Evolutionary conservation across 1,140 invertebrate genomes (phyloP), one percentile per base, ranked within the genome.

Genomic region (Metaphire vulgaris): DNA sequence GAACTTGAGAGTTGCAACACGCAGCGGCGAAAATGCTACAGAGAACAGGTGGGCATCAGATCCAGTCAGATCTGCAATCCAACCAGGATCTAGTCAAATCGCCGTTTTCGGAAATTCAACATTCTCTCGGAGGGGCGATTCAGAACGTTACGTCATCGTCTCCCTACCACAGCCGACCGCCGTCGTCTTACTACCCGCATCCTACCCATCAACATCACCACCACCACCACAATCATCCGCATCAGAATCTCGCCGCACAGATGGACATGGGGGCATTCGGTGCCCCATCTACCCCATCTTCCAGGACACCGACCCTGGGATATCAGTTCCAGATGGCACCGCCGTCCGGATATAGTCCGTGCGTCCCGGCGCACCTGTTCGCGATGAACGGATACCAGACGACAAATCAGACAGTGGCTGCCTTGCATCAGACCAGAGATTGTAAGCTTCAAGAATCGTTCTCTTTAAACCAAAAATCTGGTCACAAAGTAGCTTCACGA

Each of bases 191-290:
- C 41, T 21, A 56, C 41, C 41, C 41, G 41, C 41, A 56, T 21
- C 41, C 6, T 21, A 6, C 41, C 6, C 41, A 6, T 6, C 41
- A 6, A 56, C 6, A 6, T 6, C 41, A 56, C 41, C 41, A 56
- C 21, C 41, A 56, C 41, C 41, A 6, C 41, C 41, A 56, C 41
- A 6, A 56, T 6, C 41, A 56, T 21, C 41, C 21, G 41, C 41
- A 56, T 21, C 41, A 12, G 41, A n/a, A n/a, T n/a, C n/a, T n/a
- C n/a, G n/a, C n/a, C n/a, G 6, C 41, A 6, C 41, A 56, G 41
- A 56, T 56, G 41, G 41, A 56, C 41, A 56, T 56, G 41, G 41
- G 41, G 41, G n/a, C n/a, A n/a, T 56, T 56, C 41, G 41, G 41
- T 56, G n/a, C n/a, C n/a, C 41, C 41, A 6, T 56, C 41, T 56